Evolutionary conservation across 1,140 invertebrate species (phyloP).

Genomic region (Metopolophium dirhodum): DNA sequence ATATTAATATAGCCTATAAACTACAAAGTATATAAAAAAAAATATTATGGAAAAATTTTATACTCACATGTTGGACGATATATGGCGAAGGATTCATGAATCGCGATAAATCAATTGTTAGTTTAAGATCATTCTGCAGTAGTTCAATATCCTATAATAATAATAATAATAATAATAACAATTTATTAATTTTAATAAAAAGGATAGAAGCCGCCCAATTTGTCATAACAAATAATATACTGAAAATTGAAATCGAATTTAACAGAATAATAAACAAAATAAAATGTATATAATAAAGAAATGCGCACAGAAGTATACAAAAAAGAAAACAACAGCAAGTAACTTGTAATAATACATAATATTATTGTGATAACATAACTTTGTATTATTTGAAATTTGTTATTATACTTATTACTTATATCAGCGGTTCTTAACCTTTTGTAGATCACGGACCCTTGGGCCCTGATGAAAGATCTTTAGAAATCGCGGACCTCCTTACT

Average conservation of each 20-base stretch:
- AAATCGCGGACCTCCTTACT: too few species aligned
- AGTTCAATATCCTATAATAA: conserved; percentile 65
- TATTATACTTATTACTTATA: too few species aligned
- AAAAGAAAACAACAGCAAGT: neutral
- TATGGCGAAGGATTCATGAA: conserved; percentile 95
- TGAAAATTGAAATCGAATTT: neutral
- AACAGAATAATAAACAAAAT: neutral
- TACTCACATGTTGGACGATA: conserved; percentile 75
- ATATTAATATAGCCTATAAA: neutral
- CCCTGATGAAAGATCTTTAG: too few species aligned
- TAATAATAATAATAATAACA: neutral
- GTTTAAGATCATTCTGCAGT: conserved; percentile 76
- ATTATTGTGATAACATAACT: too few species aligned
- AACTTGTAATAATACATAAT: too few species aligned
- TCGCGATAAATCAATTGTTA: conserved; percentile 81
- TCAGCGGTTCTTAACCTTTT: too few species aligned
- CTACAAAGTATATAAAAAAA: neutral
- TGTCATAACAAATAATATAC: neutral
- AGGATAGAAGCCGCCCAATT: neutral
- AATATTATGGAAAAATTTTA: neutral
- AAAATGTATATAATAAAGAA: neutral
- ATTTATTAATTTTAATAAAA: too few species aligned
- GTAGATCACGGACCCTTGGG: too few species aligned
- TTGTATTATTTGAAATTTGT: too few species aligned
- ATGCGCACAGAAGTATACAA: neutral